Conservation (phyloP, 1,140 invertebrate species). For the Penaeus vannamei region DNA sequence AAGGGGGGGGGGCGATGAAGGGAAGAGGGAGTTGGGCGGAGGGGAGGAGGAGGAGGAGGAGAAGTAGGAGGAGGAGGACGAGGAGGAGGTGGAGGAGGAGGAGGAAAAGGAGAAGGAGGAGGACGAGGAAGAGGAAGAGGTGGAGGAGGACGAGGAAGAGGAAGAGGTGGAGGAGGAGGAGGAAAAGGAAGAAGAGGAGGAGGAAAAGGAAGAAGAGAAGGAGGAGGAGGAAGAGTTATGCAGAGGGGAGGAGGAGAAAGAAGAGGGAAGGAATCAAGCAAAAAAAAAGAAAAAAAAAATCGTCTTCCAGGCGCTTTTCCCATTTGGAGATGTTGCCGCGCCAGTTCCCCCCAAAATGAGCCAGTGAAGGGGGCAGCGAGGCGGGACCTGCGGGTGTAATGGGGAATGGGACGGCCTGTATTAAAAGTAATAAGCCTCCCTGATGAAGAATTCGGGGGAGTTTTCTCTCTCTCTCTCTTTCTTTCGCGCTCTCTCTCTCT, state of each 20-base stretch:
- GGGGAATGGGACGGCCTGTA: conserved; percentile 48
- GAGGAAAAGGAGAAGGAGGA: not conserved
- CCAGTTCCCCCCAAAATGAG: conserved; percentile 59
- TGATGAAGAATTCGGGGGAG: conserved; percentile 50
- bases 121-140: not conserved
- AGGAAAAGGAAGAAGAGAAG: conserved; percentile 13
- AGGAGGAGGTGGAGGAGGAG: no score
- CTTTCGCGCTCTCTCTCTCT: not conserved
- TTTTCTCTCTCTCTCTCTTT: not conserved
- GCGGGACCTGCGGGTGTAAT: conserved; percentile 53
- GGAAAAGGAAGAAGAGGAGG: not conserved
- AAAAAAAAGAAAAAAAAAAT: not conserved
- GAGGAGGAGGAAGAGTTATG: no score
- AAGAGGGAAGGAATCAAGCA: not conserved
- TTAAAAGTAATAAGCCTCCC: conserved; percentile 53
- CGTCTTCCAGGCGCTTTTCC: conserved; percentile 44
- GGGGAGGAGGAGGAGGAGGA: no score
- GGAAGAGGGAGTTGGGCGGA: no score
- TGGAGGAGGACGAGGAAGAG: not conserved
- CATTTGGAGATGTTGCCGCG: conserved; percentile 58
- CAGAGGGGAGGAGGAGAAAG: not conserved
- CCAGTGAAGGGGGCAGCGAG: conserved; percentile 52
- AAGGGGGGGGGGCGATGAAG: no score
- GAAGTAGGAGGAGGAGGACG: no score
- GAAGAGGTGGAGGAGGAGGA: not conserved